Conservation (phyloP, 2,888 invertebrate genomes). For the Cacoxenus indagator region DNA sequence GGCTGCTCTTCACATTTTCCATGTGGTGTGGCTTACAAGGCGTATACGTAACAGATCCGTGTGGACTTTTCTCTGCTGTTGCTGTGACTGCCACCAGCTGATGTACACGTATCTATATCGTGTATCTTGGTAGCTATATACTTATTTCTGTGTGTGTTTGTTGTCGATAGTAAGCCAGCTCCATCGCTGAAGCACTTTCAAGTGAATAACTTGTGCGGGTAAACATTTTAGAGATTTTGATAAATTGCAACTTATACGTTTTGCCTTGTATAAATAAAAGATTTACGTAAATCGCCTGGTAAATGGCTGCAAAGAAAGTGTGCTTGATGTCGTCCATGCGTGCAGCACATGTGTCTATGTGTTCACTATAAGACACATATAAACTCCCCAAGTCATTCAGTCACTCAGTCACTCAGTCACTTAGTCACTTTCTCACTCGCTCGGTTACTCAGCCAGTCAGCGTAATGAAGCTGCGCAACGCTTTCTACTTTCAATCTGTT, state of each 20-base stretch:
- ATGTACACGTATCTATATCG: not conserved
- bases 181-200: conserved; percentile 56
- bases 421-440: not conserved
- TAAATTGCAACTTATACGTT: conserved; percentile 66
- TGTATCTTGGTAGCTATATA: conserved; percentile 20
- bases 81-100: not conserved
- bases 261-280: conserved; percentile 61
- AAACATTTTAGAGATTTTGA: conserved; percentile 64
- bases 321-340: conserved; percentile 22
- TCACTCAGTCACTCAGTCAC: not conserved
- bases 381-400: no score
- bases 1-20: not conserved
- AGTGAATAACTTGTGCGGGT: conserved; percentile 66
- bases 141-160: conserved; percentile 6
- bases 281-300: conserved; percentile 64
- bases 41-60: conserved; percentile 55
- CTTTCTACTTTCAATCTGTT: not conserved
- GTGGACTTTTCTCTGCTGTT: not conserved
- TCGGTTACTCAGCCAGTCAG: conserved; percentile 8
- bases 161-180: conserved; percentile 20
- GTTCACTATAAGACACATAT: no score
- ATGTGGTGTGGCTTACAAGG: conserved; percentile 31
- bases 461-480: conserved; percentile 8
- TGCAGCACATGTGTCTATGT: conserved; percentile 13
- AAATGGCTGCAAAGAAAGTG: conserved; percentile 64